Base-by-base conservation (phyloP, 1,140 invertebrate genomes). In the Rhopalosiphum maidis region DNA sequence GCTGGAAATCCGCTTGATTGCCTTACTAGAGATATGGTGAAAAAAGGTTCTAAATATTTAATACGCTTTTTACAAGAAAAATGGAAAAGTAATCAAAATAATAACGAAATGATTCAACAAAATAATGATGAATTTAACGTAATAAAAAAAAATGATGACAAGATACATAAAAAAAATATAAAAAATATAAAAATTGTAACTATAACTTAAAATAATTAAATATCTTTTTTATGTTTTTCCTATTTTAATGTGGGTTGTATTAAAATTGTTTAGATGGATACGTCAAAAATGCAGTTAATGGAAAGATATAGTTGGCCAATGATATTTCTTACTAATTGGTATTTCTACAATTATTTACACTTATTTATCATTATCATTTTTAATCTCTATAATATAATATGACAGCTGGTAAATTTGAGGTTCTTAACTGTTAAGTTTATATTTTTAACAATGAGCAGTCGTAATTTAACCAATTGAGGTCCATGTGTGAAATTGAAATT, bases 21-120 rank as follows among this genome's bases (percentile, higher is more conserved):
- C 30, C 35, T 48, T 8, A 54, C n/a, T 54, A 85, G 77, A 41
- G 91, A 92, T 25, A 41, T 92, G 0, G n/a, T 92, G n/a, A 92
- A 83, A 92, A 92, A 85, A 85, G 91, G 91, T 85, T 92, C 91
- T 25, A 92, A 92, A 92, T 92, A 92, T 54, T 92, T 92, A 85
- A 83, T 92, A 82, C 7, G 46, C 8, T 92, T 82, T 83, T 83
- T 92, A 85, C 77, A 92, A 92, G 43, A 51, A n/a, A 46, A 92
- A 54, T 92, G 91, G 91, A 90, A 55, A 55, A 55, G 7, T 25
- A 37, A 90, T 37, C n/a, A 55, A 90, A 90, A 37, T 90, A 54
- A 41, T 60, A 21, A 4, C 15, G 88, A 90, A 37, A 41, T 22
- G 4, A 41, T 60, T 41, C 22, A 35, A 41, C 41, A 18, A 23